Conservation (phyloP, 2,888 invertebrate genomes). For the Cosmorhoe ocellata region DNA sequence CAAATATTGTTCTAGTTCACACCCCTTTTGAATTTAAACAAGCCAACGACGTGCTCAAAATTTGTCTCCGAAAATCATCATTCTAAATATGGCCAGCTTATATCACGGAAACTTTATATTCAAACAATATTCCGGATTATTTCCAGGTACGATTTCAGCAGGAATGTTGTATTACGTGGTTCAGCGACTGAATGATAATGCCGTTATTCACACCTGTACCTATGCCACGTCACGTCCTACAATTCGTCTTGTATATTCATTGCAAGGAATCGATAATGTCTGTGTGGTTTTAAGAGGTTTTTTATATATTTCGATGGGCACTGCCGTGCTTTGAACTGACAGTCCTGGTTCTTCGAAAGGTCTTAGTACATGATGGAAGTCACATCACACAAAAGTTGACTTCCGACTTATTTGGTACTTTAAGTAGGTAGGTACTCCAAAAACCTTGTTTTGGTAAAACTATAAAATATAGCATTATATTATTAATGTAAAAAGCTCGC, state of each 20-base stretch:
- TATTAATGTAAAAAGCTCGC: no score
- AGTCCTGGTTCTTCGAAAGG: no score
- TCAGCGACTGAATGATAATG: slow-evolving; percentile 22
- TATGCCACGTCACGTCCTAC: slow-evolving; percentile 1
- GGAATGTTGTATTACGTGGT: slow-evolving; percentile 18
- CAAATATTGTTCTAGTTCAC: no score
- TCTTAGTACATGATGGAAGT: no score
- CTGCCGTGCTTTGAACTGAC: no score
- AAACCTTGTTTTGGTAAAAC: no score
- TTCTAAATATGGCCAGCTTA: neutral
- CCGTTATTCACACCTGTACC: slow-evolving; percentile 9
- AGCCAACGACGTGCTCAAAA: neutral
- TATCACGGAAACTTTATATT: slow-evolving; percentile 17
- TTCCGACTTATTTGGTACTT: no score
- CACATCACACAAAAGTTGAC: no score
- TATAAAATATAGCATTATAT: no score
- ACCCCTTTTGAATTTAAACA: no score
- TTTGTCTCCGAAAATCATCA: slow-evolving; percentile 5
- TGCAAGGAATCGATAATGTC: slow-evolving; percentile 7
- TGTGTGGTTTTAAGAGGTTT: neutral
- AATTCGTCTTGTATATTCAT: neutral
- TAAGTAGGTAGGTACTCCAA: no score
- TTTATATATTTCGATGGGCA: neutral
- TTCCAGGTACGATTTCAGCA: slow-evolving; percentile 12
- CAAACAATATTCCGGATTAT: slow-evolving; percentile 13